These are phyloP conservation scores for Syncerus caffer DNA, from an alignment of 2,797 vertebrate species.

Conservation along the genomic window DNA sequence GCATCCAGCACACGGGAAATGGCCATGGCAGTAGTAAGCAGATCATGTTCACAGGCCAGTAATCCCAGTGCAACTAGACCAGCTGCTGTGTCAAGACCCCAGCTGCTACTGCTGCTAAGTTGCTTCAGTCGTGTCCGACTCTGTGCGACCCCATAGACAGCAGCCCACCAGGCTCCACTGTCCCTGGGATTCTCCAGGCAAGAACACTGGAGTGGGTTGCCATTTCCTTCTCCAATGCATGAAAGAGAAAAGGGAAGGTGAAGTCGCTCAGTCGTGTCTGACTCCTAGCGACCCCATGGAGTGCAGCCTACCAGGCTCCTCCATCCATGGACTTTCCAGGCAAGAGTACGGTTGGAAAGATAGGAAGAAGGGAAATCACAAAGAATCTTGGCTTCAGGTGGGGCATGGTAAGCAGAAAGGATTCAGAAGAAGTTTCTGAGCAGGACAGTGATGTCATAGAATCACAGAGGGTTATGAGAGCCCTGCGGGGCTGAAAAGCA, in stretches of 20 bases:
- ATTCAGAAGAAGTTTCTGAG: not conserved
- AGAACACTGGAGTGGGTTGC: no score
- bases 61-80: rapidly evolving
- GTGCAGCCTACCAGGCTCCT: no score
- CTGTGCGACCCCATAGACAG: no score
- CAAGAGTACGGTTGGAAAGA: not conserved
- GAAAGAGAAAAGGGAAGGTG: no score
- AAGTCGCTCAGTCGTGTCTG: no score
- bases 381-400: not conserved
- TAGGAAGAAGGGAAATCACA: not conserved
- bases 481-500: not conserved
- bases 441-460: not conserved
- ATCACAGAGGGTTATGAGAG: not conserved
- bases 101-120: not conserved
- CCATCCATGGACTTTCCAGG: no score
- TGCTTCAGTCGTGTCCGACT: no score
- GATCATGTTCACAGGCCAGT: not conserved
- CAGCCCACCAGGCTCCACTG: no score
- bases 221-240: no score
- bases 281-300: no score
- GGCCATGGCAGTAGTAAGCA: not conserved
- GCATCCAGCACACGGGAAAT: not conserved
- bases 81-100: not conserved
- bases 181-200: no score
- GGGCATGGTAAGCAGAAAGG: not conserved